Percentiles rank a stretch among this genome's conserved stretches.
Evolutionary conservation across 2,113 vertebrate genomes (phyloP).

Genomic region (Oryzias celebensis): DNA sequence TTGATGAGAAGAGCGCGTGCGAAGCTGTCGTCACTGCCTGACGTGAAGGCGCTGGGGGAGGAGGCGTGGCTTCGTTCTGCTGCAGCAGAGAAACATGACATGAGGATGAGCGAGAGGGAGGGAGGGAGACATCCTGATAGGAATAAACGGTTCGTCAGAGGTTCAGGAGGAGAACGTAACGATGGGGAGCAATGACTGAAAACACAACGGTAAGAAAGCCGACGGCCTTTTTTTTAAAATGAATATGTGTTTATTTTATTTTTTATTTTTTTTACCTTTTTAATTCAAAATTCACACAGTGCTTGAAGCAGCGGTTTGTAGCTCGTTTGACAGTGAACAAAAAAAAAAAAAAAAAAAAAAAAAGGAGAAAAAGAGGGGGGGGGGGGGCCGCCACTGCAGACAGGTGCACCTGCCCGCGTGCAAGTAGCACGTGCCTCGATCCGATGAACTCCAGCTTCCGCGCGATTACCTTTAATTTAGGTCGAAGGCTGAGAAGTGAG

Average conservation of each 20-base stretch:
- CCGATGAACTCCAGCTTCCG: slow-evolving; percentile 52
- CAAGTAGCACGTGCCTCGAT: slow-evolving; percentile 67
- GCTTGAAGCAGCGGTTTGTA: slow-evolving; percentile 29
- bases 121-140: slow-evolving; percentile 61
- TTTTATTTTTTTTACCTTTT: not conserved
- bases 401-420: slow-evolving; percentile 71
- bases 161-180: slow-evolving; percentile 48
- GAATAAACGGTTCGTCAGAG: slow-evolving; percentile 63
- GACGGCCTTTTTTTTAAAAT: not conserved
- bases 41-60: slow-evolving; percentile 69
- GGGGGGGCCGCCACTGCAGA: slow-evolving; percentile 61
- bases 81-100: slow-evolving; percentile 81
- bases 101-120: slow-evolving; percentile 72
- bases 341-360: slow-evolving; percentile 42
- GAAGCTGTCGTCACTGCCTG: slow-evolving; percentile 19
- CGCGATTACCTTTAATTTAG: slow-evolving; percentile 39
- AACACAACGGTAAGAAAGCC: slow-evolving; percentile 67
- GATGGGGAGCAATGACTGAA: slow-evolving; percentile 71
- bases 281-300: not conserved
- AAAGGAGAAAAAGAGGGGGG: too few relatives aligned
- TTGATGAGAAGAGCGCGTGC: slow-evolving; percentile 35
- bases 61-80: slow-evolving; percentile 77
- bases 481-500: slow-evolving; percentile 31
- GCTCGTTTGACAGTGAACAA: slow-evolving; percentile 56
- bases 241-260: not conserved